Evolutionary conservation across 2,888 invertebrate species (phyloP), one percentile per base, ranked within the genome.

Genomic region (Drosophila borealis): DNA sequence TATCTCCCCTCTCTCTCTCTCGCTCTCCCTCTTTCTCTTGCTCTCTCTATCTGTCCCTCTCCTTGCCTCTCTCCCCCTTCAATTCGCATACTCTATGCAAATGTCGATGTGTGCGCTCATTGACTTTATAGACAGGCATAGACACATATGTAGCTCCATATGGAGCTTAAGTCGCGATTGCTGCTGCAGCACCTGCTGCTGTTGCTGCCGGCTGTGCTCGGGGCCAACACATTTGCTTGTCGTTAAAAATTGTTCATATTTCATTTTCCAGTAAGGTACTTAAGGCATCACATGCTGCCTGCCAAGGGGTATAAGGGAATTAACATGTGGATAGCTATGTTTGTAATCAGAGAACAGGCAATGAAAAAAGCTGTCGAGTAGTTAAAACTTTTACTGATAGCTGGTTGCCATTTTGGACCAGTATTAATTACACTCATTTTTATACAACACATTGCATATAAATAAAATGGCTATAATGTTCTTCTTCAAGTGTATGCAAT

Each of bases 141-240:
- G 37, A 44, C 48, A 69, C 46, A 50, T 45, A n/a, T n/a, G n/a
- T n/a, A 46, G 66, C 75, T 17, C 17, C 83, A 66, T 72, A 59
- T 77, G 82, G 42, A 60, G 64, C 64, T 57, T 48, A 25, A 69
- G 62, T 64, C 69, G 70, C 70, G 78, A 78, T 80, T 85, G 80
- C 73, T 60, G 68, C 65, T 17, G 64, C 62, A 78, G 84, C 86
- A 86, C 80, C 17, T 17, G 86, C 65, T 73, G 70, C 79, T 60
- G 50, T 49, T 56, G 53, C 41, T 56, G 53, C 36, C 33, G 50
- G 39, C 25, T 45, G 37, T 55, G 56, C 53, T 56, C 49, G 72
- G 29, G 51, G 63, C 50, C 17, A 34, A 62, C 45, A 79, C 63
- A 67, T 69, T 71, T 72, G 66, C 36, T 53, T 65, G 78, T 84